Evolutionary conservation across 2,797 vertebrate species (phyloP), one percentile per base, ranked within the genome.

Genomic region (Calcarius lapponicus): DNA sequence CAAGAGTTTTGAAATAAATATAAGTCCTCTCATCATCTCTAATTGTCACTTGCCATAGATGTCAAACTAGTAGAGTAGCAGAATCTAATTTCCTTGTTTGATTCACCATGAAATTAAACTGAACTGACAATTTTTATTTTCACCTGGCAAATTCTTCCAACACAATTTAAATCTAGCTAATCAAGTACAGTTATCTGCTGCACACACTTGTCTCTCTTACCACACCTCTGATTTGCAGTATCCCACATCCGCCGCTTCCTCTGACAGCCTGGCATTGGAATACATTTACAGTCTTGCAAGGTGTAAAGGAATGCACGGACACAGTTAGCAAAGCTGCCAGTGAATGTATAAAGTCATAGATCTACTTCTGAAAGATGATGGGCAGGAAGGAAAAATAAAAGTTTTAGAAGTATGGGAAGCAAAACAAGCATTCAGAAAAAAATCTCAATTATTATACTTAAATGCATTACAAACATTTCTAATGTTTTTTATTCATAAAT

Each of bases 31-130:
- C 97, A 95, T 97, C 95, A 86, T 97, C 93, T 97, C 79, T 98
- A 98, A 98, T 98, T 98, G 98, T 98, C 97, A 97, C 97, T 97
- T 96, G 74, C 95, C 82, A 40, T 95, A 97, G 94, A 97, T 98
- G 96, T 98, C 97, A 98, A 98, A 96, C 96, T 97, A 97, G 97
- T 94, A 97, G 97, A 97, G 96, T 95, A 97, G 97, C 96, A 97
- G 97, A 98, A 98, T 98, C 97, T 98, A 98, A 98, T 98, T 98
- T 98, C 97, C 97, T 98, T 98, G 97, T 98, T 98, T 98, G 98
- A 98, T 98, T 98, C 97, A 98, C 98, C 97, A 98, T 98, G 98
- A 98, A 98, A 98, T 98, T 98, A 98, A 98, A 98, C 97, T 97
- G 98, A 98, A 98, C 97, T 84, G 97, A 98, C 97, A 97, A 97